Base-by-base conservation (phyloP, 2,797 vertebrate genomes). In the Catharus ustulatus region DNA sequence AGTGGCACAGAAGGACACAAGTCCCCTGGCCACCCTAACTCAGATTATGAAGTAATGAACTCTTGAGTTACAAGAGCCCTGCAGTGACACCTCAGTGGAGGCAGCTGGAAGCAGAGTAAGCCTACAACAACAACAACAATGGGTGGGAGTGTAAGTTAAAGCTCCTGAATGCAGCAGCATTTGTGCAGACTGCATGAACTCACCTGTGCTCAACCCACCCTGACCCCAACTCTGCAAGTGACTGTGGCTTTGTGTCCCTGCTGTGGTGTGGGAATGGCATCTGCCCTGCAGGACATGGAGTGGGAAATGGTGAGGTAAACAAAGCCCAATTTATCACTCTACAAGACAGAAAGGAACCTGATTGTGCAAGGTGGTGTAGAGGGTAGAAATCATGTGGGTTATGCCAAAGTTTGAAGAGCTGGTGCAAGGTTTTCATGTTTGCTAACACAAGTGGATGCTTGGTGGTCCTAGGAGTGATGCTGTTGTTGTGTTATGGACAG, bases 21-120 rank as follows among this genome's bases (percentile, higher is more conserved):
- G 23, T 14, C 5, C 45, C 45, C 11, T 43, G 54, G 23, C 6
- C 3, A 1, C 30, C 0, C 0, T 57, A 55, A 54, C 19, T 40
- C n/a, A 29, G 43, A 52, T 48, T 32, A 52, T 21, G 46, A 76
- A 74, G 15, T 34, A 27, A 52, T 42, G 42, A 46, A 8, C 20
- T 18, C 17, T 58, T 74, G 63, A 68, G 38, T 82, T 84, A 24
- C 12, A 42, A 42, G 18, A 54, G 5, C 15, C 21, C 59, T 63
- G n/a, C 49, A 87, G 59, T n/a, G 64, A 89, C 87, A 74, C 64
- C 59, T 71, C 57, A 23, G 57, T 38, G 59, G 48, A 63, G 58
- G 42, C 13, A 84, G 43, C 48, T 81, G 38, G 73, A 86, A 81
- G 23, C 11, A 68, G 45, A 49, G 2, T 27, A 75, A 84, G 16